Base-by-base conservation (phyloP, 2,888 invertebrate genomes). In the Lordiphosa fenestrarum region DNA sequence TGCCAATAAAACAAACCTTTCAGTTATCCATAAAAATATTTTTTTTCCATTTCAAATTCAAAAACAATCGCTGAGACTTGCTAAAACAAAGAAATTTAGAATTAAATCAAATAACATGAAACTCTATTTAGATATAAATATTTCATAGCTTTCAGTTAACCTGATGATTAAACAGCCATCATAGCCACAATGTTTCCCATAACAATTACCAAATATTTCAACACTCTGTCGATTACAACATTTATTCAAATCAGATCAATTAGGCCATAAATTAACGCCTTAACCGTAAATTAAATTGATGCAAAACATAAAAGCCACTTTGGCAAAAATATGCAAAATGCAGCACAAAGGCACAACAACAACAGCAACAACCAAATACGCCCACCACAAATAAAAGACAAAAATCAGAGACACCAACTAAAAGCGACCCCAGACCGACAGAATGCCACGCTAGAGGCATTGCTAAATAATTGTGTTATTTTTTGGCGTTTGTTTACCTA, bases 261-360 rank as follows among this genome's bases (percentile, higher is more conserved):
- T 81, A 81, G 78, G 65, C 69, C 69, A 69, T 76, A 81, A 84
- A 81, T 84, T 85, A 85, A 81, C 69, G 73, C 77, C 85, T 68
- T 36, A 73, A 41, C 73, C 77, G 67, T 76, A 66, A 73, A 80
- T 80, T 84, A 84, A 76, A 75, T 68, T 71, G 64, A 68, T 57
- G 70, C 66, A 55, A 73, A 80, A 70, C 48, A 61, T 63, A 64
- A 82, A 78, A 78, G 65, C 72, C 78, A 65, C 72, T 82, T 82
- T 60, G 54, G 47, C 35, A 44, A 53, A 82, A 71, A 70, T 82
- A 82, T 82, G 83, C 84, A 77, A 82, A 84, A 69, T 69, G 65
- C 54, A 41, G 38, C 65, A 51, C 50, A 52, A 63, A 61, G 37
- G 30, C 30, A 30, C 30, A 30, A 30, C 30, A 30, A 3, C 30